Evolutionary conservation across 2,113 vertebrate species (phyloP).

Genomic region (Mus spicilegus): DNA sequence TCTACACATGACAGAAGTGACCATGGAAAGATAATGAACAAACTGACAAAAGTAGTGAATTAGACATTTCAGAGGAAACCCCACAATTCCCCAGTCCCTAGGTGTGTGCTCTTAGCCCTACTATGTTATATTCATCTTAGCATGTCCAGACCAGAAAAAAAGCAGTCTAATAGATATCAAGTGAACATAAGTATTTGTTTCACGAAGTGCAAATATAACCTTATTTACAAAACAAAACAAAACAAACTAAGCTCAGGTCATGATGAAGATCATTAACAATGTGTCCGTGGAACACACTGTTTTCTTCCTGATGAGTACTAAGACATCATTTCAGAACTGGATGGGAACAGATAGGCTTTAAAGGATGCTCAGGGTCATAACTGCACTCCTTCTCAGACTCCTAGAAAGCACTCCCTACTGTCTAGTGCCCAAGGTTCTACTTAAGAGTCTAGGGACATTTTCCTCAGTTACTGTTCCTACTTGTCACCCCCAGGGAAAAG

Average conservation of each 20-base stretch:
- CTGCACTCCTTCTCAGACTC: background rate
- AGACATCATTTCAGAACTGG: constrained; percentile 47
- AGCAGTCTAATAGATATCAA: background rate
- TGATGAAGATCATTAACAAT: constrained; percentile 19
- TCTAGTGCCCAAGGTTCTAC: background rate
- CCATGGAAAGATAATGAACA: background rate
- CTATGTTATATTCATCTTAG: background rate
- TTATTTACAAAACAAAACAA: background rate
- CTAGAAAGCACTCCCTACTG: background rate
- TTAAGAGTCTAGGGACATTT: background rate
- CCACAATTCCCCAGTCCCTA: background rate
- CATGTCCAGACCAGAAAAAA: background rate
- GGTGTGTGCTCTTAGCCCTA: background rate
- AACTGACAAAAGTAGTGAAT: background rate
- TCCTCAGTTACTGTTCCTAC: background rate
- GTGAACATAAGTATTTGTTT: background rate
- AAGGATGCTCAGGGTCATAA: background rate
- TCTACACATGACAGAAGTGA: constrained; percentile 21
- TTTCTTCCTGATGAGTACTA: constrained; percentile 12
- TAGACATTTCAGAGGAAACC: background rate
- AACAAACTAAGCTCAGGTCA: constrained; percentile 37
- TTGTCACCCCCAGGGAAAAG: background rate
- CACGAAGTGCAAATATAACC: background rate
- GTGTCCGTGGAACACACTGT: background rate
- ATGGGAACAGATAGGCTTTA: background rate